A percentile compares a stretch with the other conserved stretches of the same genome.
Conservation (phyloP, 1,140 invertebrate genomes). For the Drosophila nebulosa region DNA sequence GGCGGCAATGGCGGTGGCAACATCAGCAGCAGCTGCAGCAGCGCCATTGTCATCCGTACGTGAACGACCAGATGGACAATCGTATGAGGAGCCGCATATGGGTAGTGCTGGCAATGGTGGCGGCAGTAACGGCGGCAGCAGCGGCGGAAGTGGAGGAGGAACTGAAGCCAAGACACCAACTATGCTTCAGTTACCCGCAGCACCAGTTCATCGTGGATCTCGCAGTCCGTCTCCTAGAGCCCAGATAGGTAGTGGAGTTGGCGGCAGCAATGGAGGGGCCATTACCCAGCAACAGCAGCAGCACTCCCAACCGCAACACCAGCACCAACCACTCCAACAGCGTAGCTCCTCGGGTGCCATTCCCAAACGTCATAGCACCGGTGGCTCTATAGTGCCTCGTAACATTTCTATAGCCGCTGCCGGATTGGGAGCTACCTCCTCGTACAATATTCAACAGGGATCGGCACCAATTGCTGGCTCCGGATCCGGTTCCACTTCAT, state of each 20-base stretch:
- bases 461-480: slow-evolving; percentile 4
- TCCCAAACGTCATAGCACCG: slow-evolving; percentile 78
- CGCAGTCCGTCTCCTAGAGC: slow-evolving; percentile 58
- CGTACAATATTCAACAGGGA: slow-evolving; percentile 53
- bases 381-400: slow-evolving; percentile 61
- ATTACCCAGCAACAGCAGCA: slow-evolving; percentile 12
- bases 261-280: neutral
- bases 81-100: slow-evolving; percentile 56
- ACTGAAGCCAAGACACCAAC: slow-evolving; percentile 13
- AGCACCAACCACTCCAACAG: slow-evolving; percentile 7
- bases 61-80: slow-evolving; percentile 62
- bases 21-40: neutral
- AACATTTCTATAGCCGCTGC: slow-evolving; percentile 50
- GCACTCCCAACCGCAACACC: slow-evolving; percentile 4
- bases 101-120: neutral
- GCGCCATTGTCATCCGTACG: slow-evolving; percentile 23
- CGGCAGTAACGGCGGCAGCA: neutral
- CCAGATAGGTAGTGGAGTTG: neutral
- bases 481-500: slow-evolving; percentile 31
- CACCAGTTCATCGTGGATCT: slow-evolving; percentile 40
- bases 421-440: slow-evolving; percentile 37
- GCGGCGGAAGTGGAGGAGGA: neutral
- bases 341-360: slow-evolving; percentile 64
- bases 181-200: neutral
- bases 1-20: neutral